Conservation (phyloP, 2,888 invertebrate genomes). For the Mesochorus sp. region DNA sequence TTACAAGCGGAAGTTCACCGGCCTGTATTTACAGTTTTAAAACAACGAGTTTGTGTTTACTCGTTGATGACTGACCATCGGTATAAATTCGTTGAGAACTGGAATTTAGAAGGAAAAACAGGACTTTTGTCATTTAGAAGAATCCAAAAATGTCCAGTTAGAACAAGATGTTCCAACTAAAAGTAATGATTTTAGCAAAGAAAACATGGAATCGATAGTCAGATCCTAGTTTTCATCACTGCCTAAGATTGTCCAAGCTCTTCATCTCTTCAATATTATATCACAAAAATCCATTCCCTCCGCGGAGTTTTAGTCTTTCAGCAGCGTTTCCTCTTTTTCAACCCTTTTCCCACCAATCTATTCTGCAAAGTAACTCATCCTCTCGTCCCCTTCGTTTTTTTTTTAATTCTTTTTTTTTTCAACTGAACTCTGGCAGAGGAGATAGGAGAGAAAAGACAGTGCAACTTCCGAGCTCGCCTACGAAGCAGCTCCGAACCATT, state of each 20-base stretch:
- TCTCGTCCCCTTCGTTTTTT: too few species aligned
- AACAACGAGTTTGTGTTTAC: too few species aligned
- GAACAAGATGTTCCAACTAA: too few species aligned
- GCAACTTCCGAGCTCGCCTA: conserved; percentile 34
- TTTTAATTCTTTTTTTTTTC: too few species aligned
- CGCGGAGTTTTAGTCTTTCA: conserved; percentile 20
- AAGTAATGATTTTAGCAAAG: too few species aligned
- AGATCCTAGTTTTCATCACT: conserved; percentile 8
- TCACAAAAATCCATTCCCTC: conserved; percentile 5
- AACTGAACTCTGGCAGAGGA: conserved; percentile 13
- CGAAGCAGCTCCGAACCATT: conserved; percentile 38
- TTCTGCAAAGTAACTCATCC: conserved; percentile 28
- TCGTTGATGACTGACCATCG: too few species aligned
- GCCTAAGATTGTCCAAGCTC: conserved; percentile 24
- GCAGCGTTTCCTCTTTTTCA: conserved; percentile 20
- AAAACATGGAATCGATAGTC: too few species aligned
- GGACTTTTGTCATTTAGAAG: conserved; percentile 11
- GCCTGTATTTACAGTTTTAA: too few species aligned
- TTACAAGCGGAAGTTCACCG: background rate
- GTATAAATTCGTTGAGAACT: background rate
- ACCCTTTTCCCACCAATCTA: conserved; percentile 46
- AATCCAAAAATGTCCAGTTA: too few species aligned
- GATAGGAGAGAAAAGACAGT: background rate
- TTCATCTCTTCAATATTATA: conserved; percentile 41
- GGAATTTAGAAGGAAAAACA: too few species aligned